Conservation (phyloP, 2,113 vertebrate species). For the Tauraco erythrolophus region DNA sequence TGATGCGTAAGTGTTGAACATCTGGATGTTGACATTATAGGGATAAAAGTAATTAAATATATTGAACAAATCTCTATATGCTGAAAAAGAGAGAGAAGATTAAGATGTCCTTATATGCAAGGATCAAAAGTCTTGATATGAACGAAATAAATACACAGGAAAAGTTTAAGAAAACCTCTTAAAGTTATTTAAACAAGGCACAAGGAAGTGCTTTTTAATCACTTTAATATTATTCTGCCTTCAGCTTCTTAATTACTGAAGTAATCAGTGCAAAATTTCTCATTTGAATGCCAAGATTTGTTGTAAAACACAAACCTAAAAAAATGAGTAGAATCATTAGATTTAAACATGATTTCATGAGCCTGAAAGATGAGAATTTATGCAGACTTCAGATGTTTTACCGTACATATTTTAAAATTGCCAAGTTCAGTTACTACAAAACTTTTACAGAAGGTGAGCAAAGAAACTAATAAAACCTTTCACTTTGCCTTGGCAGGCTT, state of each 20-base stretch:
- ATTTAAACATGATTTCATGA: background rate
- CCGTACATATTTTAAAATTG: background rate
- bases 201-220: background rate
- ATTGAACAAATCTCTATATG: background rate
- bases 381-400: background rate
- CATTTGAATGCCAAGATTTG: background rate
- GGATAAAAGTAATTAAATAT: background rate
- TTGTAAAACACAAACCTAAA: background rate
- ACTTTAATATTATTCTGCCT: background rate
- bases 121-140: background rate
- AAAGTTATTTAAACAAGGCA: background rate
- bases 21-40: background rate
- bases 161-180: background rate
- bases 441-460: background rate
- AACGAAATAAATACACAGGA: background rate
- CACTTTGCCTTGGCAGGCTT: background rate
- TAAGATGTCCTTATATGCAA: background rate
- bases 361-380: background rate
- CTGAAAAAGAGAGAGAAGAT: background rate
- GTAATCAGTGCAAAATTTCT: background rate
- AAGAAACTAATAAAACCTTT: background rate
- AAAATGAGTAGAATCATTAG: background rate
- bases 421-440: background rate
- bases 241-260: background rate
- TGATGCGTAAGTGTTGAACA: constrained; percentile 90